Evolutionary conservation across 2,113 vertebrate genomes (phyloP).

Genomic region (Amblyopsis rosae): DNA sequence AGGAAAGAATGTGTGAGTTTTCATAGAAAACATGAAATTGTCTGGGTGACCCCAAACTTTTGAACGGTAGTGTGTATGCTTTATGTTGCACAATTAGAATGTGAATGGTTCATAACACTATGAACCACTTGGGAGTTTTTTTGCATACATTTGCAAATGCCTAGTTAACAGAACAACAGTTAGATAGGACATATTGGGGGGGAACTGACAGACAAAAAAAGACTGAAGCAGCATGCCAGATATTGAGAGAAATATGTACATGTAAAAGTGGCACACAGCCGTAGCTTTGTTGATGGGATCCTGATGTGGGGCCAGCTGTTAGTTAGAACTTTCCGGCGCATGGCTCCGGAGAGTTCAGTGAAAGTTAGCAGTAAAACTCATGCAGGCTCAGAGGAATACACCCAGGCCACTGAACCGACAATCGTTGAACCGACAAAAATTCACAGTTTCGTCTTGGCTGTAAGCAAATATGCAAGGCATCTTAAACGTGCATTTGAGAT

Average conservation of each 20-base stretch:
- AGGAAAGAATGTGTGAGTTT: no score
- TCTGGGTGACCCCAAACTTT: no score
- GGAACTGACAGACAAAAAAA: no score
- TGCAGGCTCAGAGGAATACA: constrained; percentile 47
- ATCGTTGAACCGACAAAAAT: constrained; percentile 12
- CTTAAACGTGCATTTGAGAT: background rate
- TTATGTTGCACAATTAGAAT: no score
- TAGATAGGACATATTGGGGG: no score
- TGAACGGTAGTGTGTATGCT: no score
- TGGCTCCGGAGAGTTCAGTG: constrained; percentile 56
- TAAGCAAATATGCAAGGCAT: background rate
- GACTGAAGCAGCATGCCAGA: background rate
- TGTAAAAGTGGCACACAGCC: constrained; percentile 4
- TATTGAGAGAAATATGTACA: constrained; percentile 7
- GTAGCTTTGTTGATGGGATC: constrained; percentile 53
- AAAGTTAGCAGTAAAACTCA: constrained; percentile 65
- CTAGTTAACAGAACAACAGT: background rate
- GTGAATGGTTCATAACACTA: no score
- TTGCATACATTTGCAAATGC: background rate
- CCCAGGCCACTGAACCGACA: constrained; percentile 43
- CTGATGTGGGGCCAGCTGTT: constrained; percentile 63
- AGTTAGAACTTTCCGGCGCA: constrained; percentile 4
- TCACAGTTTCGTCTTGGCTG: background rate
- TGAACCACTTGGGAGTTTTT: background rate
- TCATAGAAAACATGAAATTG: no score